Percentiles rank a stretch among this genome's conserved stretches.
Conservation (phyloP, 2,888 invertebrate species). For the Papilio gigon region DNA sequence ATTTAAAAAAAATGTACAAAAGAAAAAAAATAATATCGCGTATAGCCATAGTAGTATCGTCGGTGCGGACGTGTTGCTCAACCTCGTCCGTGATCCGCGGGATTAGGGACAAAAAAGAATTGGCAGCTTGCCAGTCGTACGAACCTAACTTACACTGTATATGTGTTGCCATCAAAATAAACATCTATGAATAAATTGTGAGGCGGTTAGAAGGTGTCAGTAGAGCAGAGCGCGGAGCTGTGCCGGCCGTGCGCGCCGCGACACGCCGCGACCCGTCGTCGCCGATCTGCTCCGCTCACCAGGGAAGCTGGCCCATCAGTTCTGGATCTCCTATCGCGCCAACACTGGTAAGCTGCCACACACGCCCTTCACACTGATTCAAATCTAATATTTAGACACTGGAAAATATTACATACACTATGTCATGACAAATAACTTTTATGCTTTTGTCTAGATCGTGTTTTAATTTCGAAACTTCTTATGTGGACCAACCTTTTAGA, state of each 20-base stretch:
- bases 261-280: slow-evolving; percentile 19
- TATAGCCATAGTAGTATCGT: neutral
- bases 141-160: slow-evolving; percentile 57
- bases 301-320: slow-evolving; percentile 90
- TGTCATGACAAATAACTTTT: too few relatives aligned
- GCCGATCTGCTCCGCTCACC: neutral
- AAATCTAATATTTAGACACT: neutral
- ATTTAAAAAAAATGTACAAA: too few relatives aligned
- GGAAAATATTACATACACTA: too few relatives aligned
- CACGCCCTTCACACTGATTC: neutral
- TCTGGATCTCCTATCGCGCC: slow-evolving; percentile 92
- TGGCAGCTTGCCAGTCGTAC: slow-evolving; percentile 66
- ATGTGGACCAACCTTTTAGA: too few relatives aligned
- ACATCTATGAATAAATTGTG: slow-evolving; percentile 77
- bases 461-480: too few relatives aligned
- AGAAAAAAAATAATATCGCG: neutral
- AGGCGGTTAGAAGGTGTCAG: slow-evolving; percentile 56
- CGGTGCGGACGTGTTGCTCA: neutral
- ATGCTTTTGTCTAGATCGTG: too few relatives aligned
- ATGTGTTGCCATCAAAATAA: slow-evolving; percentile 70
- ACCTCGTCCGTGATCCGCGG: slow-evolving; percentile 22
- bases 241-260: slow-evolving; percentile 21
- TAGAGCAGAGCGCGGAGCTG: slow-evolving; percentile 39
- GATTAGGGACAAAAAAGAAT: slow-evolving; percentile 45
- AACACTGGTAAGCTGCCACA: slow-evolving; percentile 83